These are phyloP conservation scores for Scatophagus argus DNA, from an alignment of 2,113 vertebrate genomes.

Conservation along the genomic window DNA sequence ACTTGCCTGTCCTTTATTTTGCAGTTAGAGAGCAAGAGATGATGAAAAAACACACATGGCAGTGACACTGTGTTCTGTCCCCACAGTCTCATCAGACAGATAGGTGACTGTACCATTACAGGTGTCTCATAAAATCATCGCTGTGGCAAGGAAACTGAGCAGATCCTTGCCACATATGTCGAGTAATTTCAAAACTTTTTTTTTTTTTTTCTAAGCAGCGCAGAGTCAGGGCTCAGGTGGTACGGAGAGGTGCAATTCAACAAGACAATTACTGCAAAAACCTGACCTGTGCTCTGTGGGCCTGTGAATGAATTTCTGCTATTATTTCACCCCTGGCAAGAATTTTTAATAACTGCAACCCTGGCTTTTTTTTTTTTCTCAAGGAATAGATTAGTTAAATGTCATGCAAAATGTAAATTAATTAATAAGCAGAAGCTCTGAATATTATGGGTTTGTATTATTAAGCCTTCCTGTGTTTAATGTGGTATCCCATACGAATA, in stretches of 20 bases:
- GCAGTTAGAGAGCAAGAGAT: background rate
- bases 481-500: conserved; percentile 32
- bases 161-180: conserved; percentile 31
- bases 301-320: conserved; percentile 69
- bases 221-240: conserved; percentile 71
- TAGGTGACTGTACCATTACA: background rate
- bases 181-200: background rate
- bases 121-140: conserved; percentile 15
- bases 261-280: conserved; percentile 75
- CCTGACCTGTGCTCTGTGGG: conserved; percentile 62
- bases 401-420: conserved; percentile 74
- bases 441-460: conserved; percentile 60
- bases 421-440: conserved; percentile 70
- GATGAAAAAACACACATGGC: background rate
- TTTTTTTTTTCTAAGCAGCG: conserved; percentile 11
- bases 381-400: conserved; percentile 75
- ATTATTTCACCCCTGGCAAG: conserved; percentile 76
- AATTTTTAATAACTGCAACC: conserved; percentile 68
- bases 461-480: conserved; percentile 58
- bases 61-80: background rate
- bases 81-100: background rate
- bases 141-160: background rate
- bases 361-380: conserved; percentile 32
- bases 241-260: conserved; percentile 67
- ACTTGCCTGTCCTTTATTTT: conserved; percentile 26